Evolutionary conservation across 2,888 invertebrate genomes (phyloP), one percentile per base, ranked within the genome.

Genomic region (Endotricha flammealis): DNA sequence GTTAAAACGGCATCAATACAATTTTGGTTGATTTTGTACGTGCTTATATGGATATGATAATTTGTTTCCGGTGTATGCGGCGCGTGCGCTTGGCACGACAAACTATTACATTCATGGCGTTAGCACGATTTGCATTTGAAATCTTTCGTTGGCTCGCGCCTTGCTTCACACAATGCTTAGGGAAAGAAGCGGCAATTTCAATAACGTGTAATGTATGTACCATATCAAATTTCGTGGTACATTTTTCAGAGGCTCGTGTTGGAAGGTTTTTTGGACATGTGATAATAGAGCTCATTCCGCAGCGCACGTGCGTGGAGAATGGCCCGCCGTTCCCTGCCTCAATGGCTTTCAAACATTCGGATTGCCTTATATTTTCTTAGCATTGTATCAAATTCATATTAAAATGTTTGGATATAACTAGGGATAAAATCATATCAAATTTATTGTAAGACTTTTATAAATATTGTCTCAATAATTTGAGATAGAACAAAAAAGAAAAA

Each of bases 91-190:
- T 53, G 67, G 59, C 82, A 77, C 83, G 81, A 83, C 81, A 74
- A 73, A 79, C 82, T 79, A 78, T 82, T 81, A 83, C 85, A 81
- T 81, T 86, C 82, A 85, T 80, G 66, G 78, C 76, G 75, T 73
- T 74, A 66, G 79, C 82, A 83, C 86, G 85, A 86, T 86, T 86
- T 86, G 86, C 85, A 86, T 86, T 82, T 85, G 85, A 86, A 85
- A 79, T 78, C 83, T 82, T 82, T 80, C 63, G 73, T 79, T 63
- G 69, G 67, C 72, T 75, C 77, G 75, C 75, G 80, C 74, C 76
- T 65, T 67, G 64, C 66, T 20, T 65, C 68, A 64, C 56, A 83
- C 82, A 83, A 82, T 83, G 64, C 72, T 67, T 61, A 59, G 64
- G 66, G 64, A 75, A 72, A 54, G 61, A 56, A 44, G 43, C 55